Conservation (phyloP, 2,113 vertebrate genomes). For the Bettongia penicillata region DNA sequence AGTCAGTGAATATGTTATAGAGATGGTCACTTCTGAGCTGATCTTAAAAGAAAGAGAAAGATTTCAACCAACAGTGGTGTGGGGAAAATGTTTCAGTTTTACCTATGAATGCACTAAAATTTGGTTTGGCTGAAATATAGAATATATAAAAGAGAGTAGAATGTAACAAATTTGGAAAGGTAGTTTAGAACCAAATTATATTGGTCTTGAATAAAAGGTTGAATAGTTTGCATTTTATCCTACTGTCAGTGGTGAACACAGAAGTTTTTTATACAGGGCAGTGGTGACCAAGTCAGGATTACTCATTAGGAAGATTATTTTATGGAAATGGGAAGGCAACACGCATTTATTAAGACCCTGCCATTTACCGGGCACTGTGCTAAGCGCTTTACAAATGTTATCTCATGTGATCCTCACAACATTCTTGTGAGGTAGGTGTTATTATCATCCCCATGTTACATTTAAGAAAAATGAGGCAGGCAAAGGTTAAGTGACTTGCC, state of each 20-base stretch:
- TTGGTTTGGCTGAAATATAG: not conserved
- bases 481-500: not conserved
- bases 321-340: not conserved
- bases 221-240: not conserved
- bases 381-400: not conserved
- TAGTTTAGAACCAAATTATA: not conserved
- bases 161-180: not conserved
- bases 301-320: not conserved
- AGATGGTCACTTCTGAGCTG: not conserved
- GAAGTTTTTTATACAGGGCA: not conserved
- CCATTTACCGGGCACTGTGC: not conserved
- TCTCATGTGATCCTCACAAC: not conserved
- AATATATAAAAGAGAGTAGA: not conserved
- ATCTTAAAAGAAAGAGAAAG: not conserved
- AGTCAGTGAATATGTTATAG: not conserved
- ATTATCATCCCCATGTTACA: not conserved
- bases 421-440: not conserved
- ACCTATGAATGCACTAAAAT: not conserved
- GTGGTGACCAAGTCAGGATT: not conserved
- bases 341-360: not conserved
- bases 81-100: not conserved
- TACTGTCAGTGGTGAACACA: not conserved
- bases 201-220: not conserved
- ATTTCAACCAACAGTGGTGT: not conserved
- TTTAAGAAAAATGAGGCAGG: not conserved